Percentiles rank a stretch among this genome's conserved stretches.
These are phyloP conservation scores for Discoglossus pictus DNA, from an alignment of 2,797 vertebrate genomes.

Conservation along the genomic window DNA sequence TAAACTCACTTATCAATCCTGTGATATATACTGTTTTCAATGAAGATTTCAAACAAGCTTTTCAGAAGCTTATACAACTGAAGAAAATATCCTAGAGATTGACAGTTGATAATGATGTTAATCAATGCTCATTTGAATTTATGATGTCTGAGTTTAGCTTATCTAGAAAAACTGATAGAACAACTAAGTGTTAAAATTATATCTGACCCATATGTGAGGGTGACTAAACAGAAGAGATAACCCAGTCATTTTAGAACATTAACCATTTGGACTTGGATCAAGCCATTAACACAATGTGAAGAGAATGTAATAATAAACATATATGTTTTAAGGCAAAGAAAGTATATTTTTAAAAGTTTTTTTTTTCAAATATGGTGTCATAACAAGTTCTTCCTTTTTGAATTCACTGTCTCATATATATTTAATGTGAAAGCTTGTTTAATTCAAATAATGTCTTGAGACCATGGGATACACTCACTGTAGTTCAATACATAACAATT, in stretches of 20 bases:
- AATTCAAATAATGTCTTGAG: no score
- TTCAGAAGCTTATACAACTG: conserved; percentile 88
- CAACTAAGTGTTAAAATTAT: no score
- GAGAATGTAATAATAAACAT: not conserved
- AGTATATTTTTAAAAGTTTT: no score
- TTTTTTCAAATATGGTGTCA: no score
- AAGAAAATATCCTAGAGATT: conserved; percentile 61
- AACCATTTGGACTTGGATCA: not conserved
- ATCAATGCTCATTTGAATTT: not conserved
- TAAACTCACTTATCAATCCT: conserved; percentile 97
- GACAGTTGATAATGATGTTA: not conserved
- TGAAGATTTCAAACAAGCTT: conserved; percentile 95
- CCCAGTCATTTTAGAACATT: not conserved
- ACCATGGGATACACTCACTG: no score
- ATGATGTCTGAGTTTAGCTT: not conserved
- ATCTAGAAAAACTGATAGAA: no score
- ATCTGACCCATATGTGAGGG: not conserved
- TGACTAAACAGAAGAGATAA: no score
- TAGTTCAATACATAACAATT: no score
- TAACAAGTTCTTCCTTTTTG: no score
- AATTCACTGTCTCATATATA: no score
- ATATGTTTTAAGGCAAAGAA: no score
- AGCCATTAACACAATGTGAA: not conserved
- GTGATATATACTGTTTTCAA: conserved; percentile 95
- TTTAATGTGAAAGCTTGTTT: no score